Base-by-base conservation (phyloP, 2,113 vertebrate species). In the Parus major region DNA sequence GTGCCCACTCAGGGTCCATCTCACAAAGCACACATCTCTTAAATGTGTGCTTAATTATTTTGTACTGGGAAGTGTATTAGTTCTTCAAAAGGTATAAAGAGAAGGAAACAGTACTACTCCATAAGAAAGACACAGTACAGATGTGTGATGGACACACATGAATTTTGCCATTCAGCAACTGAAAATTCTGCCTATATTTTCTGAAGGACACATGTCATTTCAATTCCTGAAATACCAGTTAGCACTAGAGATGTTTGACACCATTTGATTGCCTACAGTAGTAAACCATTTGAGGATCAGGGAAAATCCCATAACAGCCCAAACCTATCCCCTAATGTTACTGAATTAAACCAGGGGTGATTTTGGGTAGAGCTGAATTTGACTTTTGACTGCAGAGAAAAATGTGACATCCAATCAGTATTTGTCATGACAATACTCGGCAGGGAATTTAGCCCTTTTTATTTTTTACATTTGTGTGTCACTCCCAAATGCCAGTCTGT, bases 401-500 rank as follows among this genome's bases (percentile, higher is more conserved):
- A 4, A 21, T 22, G 39, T 44, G 56, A 83, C 18, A 35, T 78
- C 82, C 53, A 60, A 63, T 88, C 52, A 81, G 27, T 57, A 53
- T 86, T 86, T 73, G 76, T 92, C 92, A 87, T 64, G 35, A 90
- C 14, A 29, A 88, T 59, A 88, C n/a, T 73, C 83, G 39, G 63
- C 75, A 81, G 63, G 35, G 60, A 88, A 92, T 80, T 77, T 29
- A 90, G 82, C 25, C 24, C 13, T 41, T 68, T 56, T 76, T 47
- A 9, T 56, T 71, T 92, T 82, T 82, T 55, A 47, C 17, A 65
- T 71, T 82, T 83, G 68, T 92, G 79, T 76, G 55, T 96, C 88
- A 92, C 39, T 95, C 72, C 42, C 56, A 96, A 95, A 97, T 90
- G 88, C 76, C 86, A 95, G 36, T 70, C 90, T 88, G 71, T 5